Evolutionary conservation across 2,797 vertebrate species (phyloP).

Genomic region (Danio choprae): DNA sequence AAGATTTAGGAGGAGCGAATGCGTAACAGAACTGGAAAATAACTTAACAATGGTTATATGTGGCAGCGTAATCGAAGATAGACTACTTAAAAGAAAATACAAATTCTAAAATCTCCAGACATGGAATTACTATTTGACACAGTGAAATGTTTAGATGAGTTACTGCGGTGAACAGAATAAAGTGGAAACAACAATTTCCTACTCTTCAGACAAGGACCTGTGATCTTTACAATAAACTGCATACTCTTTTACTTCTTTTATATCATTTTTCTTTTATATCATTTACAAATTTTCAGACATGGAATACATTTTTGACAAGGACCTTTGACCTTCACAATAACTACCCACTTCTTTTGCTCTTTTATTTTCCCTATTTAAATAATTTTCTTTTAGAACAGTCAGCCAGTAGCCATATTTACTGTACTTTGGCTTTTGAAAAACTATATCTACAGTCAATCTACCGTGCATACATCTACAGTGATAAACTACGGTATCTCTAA

Average conservation of each 20-base stretch:
- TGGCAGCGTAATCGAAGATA: neutral
- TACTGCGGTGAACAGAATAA: neutral
- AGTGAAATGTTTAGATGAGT: slow-evolving; percentile 2
- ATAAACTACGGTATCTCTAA: neutral
- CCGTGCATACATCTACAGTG: neutral
- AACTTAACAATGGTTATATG: slow-evolving; percentile 10
- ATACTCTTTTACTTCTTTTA: neutral
- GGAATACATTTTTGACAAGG: neutral
- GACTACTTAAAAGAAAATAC: slow-evolving; percentile 5
- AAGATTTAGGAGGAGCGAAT: slow-evolving; percentile 16
- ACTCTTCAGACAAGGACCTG: neutral
- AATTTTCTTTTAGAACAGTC: neutral
- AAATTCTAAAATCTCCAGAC: neutral
- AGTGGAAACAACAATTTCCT: neutral
- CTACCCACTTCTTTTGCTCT: neutral
- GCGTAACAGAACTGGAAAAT: slow-evolving; percentile 26
- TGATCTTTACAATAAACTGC: slow-evolving; percentile 1
- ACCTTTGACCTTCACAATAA: neutral
- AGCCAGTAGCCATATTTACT: neutral
- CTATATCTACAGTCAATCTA: neutral
- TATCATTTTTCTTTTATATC: neutral
- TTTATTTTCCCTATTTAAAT: neutral
- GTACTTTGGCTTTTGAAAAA: neutral
- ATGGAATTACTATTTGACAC: neutral
- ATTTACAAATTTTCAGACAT: neutral